Base-by-base conservation (phyloP, 2,888 invertebrate species). In the Marronus borbonicus region DNA sequence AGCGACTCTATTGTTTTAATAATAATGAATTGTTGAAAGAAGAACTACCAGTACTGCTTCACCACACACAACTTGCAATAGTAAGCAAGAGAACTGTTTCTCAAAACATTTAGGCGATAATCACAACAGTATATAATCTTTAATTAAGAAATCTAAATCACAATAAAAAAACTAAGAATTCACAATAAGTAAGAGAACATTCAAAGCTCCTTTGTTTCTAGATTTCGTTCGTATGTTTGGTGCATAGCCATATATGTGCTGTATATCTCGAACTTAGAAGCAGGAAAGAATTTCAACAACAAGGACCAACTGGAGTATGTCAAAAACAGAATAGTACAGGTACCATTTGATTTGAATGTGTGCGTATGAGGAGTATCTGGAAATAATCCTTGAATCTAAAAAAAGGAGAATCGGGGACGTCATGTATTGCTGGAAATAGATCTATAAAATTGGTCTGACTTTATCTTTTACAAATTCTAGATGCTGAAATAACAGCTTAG, bases 381-480 rank as follows among this genome's bases (percentile, higher is more conserved):
- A 76, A 80, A 81, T 31, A 83, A 79, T 49, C 83, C 83, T 78
- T 83, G 83, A 17, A 81, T 62, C 83, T 83, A 66, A 66, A 79
- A 77, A 74, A 60, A 52, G 76, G 52, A 62, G 7, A 60, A 39
- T 14, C 8, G 14, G 55, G 50, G 14, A 10, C 28, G 20, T 17
- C 31, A 65, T 36, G 31, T 65, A 2, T 24, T 36, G 31, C 31
- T 36, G 5, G 31, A 36, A 36, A 36, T 36, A 36, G 31, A 36
- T 36, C 31, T 5, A 36, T 36, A 5, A 36, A 36, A 36, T 36
- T 5, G 31, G 5, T 5, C 31, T 36, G 7, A 36, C 7, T 36
- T 36, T 36, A 4, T 36, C 31, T 5, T 5, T 36, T 36, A 5
- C 31, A 36, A 4, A 36, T 36, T 36, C 0, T 36, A 36, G 5